Base-by-base conservation (phyloP, 2,888 invertebrate species). In the Meta bourneti region DNA sequence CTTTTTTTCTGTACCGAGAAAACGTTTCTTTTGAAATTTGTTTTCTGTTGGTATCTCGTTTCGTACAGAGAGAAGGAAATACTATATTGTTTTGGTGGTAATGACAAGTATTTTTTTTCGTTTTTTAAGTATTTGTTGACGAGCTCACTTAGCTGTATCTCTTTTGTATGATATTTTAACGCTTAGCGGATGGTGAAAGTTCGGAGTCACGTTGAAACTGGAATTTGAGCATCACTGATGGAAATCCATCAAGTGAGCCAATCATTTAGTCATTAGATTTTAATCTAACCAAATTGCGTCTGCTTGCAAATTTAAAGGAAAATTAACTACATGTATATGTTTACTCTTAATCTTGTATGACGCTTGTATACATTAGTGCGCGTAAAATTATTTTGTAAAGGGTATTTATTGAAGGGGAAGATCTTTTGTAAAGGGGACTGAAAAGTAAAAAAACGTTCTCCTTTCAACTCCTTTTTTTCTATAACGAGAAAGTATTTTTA, bases 1-100 rank as follows among this genome's bases (percentile, higher is more conserved):
- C 34, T 34, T 34, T 34, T 34, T 34, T 34, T 34, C 1, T 34
- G 34, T 34, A 34, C 34, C 19, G 20, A 80, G 52, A 72, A 88
- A 88, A 80, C 74, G 49, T 61, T 88, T 74, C 61, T 52, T 80
- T 88, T 72, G 54, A 80, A 88, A 78, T 88, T 80, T 52, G 69
- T 52, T 88, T 80, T 48, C 80, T 86, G 13, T 61, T 20, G 19
- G 77, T 78, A 51, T 86, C 77, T 78, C 70, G 85, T 86, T 86
- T 69, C 74, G 16, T 52, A 49, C 20, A 51, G 51, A 82, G 49
- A 49, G 51, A 19, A 48, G 34, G 75, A 16, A 69, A 72, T 74
- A 13, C 83, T 54, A 74, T 75, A 75, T 84, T 84, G 79, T 79
- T 79, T 79, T 34, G 20, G 16, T 79, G 20, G 20, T 34, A 69